phyloP scores from a whole-genome alignment of 2,113 vertebrate genomes.

The Pycnonotus jocosus region DNA sequence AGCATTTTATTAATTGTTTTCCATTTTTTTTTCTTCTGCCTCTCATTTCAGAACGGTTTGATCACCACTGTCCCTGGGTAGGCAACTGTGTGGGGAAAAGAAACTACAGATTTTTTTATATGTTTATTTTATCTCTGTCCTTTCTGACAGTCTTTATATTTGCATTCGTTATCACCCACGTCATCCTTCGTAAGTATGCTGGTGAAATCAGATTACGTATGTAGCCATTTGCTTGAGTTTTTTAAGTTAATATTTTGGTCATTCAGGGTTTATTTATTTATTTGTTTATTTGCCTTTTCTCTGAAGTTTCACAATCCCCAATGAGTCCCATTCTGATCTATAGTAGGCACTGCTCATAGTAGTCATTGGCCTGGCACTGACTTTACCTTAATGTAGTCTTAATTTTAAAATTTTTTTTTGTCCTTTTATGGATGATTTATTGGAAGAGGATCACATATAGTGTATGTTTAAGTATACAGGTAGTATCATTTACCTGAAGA shows the following conservation, averaged over 20 bases:
- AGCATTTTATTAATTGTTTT: conserved; percentile 66
- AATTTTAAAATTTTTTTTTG: neutral
- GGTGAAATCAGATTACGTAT: conserved; percentile 66
- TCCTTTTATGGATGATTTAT: neutral
- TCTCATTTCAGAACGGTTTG: conserved; percentile 92
- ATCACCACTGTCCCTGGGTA: conserved; percentile 99
- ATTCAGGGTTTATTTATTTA: conserved; percentile 57
- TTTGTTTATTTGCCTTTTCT: conserved; percentile 42
- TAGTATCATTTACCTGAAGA: neutral
- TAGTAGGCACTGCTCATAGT: neutral
- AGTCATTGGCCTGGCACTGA: neutral
- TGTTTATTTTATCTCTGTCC: conserved; percentile 99
- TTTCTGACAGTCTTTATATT: conserved; percentile 99
- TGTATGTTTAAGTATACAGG: neutral
- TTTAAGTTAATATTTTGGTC: conserved; percentile 66
- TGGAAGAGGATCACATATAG: neutral
- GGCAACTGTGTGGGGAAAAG: conserved; percentile 99
- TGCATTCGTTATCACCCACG: conserved; percentile 95
- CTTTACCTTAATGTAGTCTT: neutral
- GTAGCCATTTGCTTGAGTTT: conserved; percentile 70
- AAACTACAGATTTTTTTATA: conserved; percentile 99
- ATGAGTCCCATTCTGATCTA: neutral
- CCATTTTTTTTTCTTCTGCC: conserved; percentile 70
- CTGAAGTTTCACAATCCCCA: neutral
- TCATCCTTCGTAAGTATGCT: conserved; percentile 95